Percentiles rank a stretch among this genome's conserved stretches.
Evolutionary conservation across 2,113 vertebrate genomes (phyloP).

Genomic region (Corydoras maculifer): DNA sequence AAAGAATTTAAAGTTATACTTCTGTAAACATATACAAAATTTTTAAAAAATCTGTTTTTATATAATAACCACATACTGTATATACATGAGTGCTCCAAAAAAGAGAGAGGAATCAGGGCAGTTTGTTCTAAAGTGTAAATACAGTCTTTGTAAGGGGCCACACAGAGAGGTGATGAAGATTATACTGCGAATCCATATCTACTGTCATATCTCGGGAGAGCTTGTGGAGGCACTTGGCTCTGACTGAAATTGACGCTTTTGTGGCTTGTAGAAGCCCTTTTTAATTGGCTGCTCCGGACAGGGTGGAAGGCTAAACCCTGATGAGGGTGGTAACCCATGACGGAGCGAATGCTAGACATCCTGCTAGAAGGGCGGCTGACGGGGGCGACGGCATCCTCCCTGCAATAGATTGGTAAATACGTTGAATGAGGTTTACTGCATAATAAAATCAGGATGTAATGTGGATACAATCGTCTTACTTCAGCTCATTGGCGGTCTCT

Average conservation of each 20-base stretch:
- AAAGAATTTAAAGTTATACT: no score
- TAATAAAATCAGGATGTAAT: neutral
- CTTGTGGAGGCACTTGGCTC: conserved; percentile 5
- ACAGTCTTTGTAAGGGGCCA: no score
- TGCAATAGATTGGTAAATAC: conserved; percentile 24
- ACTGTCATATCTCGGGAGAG: conserved; percentile 53
- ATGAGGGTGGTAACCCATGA: conserved; percentile 61
- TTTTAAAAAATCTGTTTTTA: no score
- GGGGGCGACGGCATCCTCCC: conserved; percentile 61
- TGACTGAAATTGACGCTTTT: conserved; percentile 12
- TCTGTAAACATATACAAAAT: no score
- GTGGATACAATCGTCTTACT: conserved; percentile 52
- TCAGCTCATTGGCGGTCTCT: conserved; percentile 76
- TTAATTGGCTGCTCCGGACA: conserved; percentile 23
- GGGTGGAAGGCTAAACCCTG: conserved; percentile 52
- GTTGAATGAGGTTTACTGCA: neutral
- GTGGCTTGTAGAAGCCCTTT: conserved; percentile 29
- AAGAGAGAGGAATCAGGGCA: no score
- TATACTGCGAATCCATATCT: conserved; percentile 64
- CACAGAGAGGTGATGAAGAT: conserved; percentile 13
- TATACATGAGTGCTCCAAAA: no score
- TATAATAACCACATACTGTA: no score
- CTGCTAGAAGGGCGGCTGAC: conserved; percentile 58
- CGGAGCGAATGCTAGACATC: conserved; percentile 57
- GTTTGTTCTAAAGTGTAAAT: no score